Evolutionary conservation across 2,888 invertebrate species (phyloP).

Genomic region (Hydrotaea diabolus): DNA sequence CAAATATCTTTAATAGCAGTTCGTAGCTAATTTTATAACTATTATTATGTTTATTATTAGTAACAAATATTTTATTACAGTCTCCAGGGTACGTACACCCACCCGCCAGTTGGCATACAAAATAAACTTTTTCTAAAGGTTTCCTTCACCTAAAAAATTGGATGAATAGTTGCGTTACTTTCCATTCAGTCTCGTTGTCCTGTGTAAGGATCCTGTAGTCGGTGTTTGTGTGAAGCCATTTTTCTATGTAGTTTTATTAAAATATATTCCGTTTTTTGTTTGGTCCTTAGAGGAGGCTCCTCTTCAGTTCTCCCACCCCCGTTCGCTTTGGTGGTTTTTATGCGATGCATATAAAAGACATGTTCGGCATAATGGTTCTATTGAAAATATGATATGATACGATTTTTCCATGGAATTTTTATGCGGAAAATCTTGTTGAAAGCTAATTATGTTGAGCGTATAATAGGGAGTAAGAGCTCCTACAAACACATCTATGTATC

Average conservation of each 20-base stretch:
- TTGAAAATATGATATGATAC: constrained; percentile 42
- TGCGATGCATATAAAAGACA: constrained; percentile 48
- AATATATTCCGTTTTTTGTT: neutral
- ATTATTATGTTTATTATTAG: constrained; percentile 16
- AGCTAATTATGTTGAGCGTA: constrained; percentile 51
- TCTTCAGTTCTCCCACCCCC: too few relatives aligned
- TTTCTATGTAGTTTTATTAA: constrained; percentile 27
- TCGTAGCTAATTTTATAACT: neutral
- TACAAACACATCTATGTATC: too few relatives aligned
- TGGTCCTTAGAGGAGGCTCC: neutral
- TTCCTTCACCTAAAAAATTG: constrained; percentile 10
- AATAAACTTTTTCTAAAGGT: constrained; percentile 38
- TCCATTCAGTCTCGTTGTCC: neutral
- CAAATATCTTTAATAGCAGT: neutral
- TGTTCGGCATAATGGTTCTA: constrained; percentile 40
- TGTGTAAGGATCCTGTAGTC: neutral
- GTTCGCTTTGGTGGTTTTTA: neutral
- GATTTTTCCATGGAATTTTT: constrained; percentile 41
- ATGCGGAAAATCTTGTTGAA: constrained; percentile 20
- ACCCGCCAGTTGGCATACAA: neutral
- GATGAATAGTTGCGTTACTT: neutral
- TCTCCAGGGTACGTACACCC: too few relatives aligned
- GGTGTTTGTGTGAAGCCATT: constrained; percentile 3
- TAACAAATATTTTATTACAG: constrained; percentile 31
- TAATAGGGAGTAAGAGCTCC: neutral